Base-by-base conservation (phyloP, 2,888 invertebrate species). In the Rosalia funebris region DNA sequence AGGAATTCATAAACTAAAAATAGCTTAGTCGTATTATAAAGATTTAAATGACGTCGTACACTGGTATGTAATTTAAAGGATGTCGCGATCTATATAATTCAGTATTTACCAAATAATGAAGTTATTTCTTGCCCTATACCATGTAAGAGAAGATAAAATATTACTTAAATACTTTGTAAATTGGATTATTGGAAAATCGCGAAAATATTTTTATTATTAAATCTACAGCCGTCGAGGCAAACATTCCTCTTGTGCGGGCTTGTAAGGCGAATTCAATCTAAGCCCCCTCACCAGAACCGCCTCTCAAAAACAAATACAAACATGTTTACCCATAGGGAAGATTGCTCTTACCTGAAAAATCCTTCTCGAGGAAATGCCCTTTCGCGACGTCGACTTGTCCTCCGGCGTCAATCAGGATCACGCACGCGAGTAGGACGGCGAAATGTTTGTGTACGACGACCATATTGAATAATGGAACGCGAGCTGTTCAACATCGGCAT, bases 381-480 rank as follows among this genome's bases (percentile, higher is more conserved):
- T 55, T 57, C 25, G 45, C 25, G 9, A 50, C 25, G 31, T 37
- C 34, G 19, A 32, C 20, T 11, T n/a, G 36, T n/a, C 48, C 39
- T 25, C 17, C 11, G 11, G 37, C 32, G 39, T 17, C 50, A 41
- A 44, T 53, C 32, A 56, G 15, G 46, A 60, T 46, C 42, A 50
- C 32, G 20, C 57, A 50, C 46, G 58, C 52, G 25, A 62, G 37
- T 20, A 64, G 37, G 12, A 56, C 20, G 17, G 46, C 48, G 31
- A 14, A 34, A 44, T 56, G 52, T 60, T 53, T 65, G 61, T 46
- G 46, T 54, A 61, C 57, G 48, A 39, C 14, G 54, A 42, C 52
- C 61, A 63, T 63, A 41, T 58, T 57, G 56, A 11, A 37, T 15
- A 20, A 31, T 36, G 16, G 7, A 25, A 45, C 60, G 39, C 16